Evolutionary conservation across 2,888 invertebrate genomes (phyloP), one percentile per base, ranked within the genome.

Genomic region (Yponomeuta plumbellus): DNA sequence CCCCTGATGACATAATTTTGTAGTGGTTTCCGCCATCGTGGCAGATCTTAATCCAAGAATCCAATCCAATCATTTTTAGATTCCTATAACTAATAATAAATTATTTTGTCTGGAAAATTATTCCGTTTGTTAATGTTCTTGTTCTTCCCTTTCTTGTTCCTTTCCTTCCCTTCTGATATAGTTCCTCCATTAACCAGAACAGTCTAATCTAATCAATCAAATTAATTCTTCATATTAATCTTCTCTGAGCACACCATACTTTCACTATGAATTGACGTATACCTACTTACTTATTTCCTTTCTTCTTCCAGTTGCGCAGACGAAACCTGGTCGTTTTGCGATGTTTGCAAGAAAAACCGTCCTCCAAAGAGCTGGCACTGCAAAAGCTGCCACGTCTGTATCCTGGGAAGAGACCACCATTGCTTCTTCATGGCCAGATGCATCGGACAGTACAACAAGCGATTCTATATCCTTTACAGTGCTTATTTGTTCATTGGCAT

Each of bases 351-450:
- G 74, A 85, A 92, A 20, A 67, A 93, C 4, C 92, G 93, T 4
- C 96, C 96, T 0, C 94, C 95, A 1, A 92, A 96, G 57, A 94
- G 97, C 1, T 97, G 96, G 94, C 98, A 98, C 78, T 99, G 98
- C 76, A 90, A 89, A 52, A 91, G 87, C 0, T 99, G 98, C 82
- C 92, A 95, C 64, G 88, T 92, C 0, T 99, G 98, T 78, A 94
- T 98, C 66, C 76, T 95, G 4, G 95, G 95, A 75, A 90, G 97
- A 69, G 97, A 97, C 76, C 97, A 96, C 81, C 96, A 96, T 77
- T 96, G 98, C 78, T 92, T 94, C 69, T 97, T 97, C 81, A 94
- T 96, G 0, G 95, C 95, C 1, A 94, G 94, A 72, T 98, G 98
- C 81, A 92, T 98, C 66, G 98, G 97, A 11, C 93, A 95, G 73